Base-by-base conservation (phyloP, 1,140 invertebrate species). In the Gonioctena quinquepunctata region DNA sequence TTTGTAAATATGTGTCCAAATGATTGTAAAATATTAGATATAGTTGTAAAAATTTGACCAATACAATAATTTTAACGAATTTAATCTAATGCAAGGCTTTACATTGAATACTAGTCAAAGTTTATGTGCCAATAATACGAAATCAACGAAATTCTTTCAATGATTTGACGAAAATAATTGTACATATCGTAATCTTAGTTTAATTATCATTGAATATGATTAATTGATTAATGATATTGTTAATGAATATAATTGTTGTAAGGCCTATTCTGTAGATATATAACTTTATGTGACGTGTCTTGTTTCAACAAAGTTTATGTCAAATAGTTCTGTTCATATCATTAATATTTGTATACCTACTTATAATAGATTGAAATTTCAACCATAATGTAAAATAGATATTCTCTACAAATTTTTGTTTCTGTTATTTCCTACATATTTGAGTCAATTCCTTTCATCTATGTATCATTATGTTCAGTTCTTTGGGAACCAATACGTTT, bases 11-110 rank as follows among this genome's bases (percentile, higher is more conserved):
- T 59, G n/a, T 25, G 23, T 25, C 19, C 19, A 22, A n/a, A 61
- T 28, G 28, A 61, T n/a, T 61, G 27, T 61, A 27, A 18, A 27
- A 61, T 28, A 42, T 61, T 61, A 61, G 25, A 16, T 16, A 26
- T 50, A 48, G 61, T 22, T 49, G 33, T 64, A 64, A 22, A 66
- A 33, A 61, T 18, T 66, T 66, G 74, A 76, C 74, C 76, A 76
- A 76, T 73, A 78, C 75, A 78, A 78, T 77, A 78, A 78, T 72
- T 73, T 70, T 66, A 68, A 72, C 76, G 76, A 78, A 78, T 78
- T 78, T 78, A 78, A 25, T 59, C 48, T 62, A 57, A 50, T 59
- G 62, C 66, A 70, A 65, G 61, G 50, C 59, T 72, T 33, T 50
- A 66, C 64, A 69, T 64, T 60, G 50, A 68, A 65, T 61, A 67